phyloP scores from a whole-genome alignment of 2,888 invertebrate species.

The Trypoxylon attenuatum region DNA sequence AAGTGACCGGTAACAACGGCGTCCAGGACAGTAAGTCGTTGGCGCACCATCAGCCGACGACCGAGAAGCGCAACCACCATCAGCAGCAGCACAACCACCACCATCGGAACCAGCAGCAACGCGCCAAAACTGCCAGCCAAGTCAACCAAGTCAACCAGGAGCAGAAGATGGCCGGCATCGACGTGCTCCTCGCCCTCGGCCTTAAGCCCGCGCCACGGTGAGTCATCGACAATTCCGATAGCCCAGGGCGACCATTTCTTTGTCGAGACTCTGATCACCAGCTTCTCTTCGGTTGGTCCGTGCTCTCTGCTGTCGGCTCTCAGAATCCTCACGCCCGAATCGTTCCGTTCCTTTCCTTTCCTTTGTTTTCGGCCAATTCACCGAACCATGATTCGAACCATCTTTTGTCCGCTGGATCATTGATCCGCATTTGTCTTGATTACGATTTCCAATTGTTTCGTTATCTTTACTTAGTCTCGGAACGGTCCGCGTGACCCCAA shows the following conservation, averaged over 20 bases:
- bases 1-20: conserved; percentile 37
- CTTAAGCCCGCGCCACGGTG: conserved; percentile 75
- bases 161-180: conserved; percentile 71
- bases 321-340: too few relatives aligned
- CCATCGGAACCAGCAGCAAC: conserved; percentile 40
- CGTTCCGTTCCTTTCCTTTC: too few relatives aligned
- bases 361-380: too few relatives aligned
- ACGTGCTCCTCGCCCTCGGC: conserved; percentile 77
- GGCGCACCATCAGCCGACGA: conserved; percentile 34
- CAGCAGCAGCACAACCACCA: conserved; percentile 31
- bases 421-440: too few relatives aligned
- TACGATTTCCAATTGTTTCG: too few relatives aligned
- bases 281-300: too few relatives aligned
- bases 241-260: conserved; percentile 7
- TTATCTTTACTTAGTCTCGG: too few relatives aligned
- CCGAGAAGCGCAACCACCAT: conserved; percentile 10
- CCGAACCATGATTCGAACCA: too few relatives aligned
- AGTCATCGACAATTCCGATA: conserved; percentile 49
- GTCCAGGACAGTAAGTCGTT: conserved; percentile 27
- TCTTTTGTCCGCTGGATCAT: too few relatives aligned
- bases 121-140: conserved; percentile 43
- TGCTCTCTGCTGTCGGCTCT: too few relatives aligned
- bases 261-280: too few relatives aligned
- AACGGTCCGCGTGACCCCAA: too few relatives aligned
- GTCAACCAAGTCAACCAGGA: conserved; percentile 51